A percentile compares a stretch with the other conserved stretches of the same genome.
Evolutionary conservation across 2,888 invertebrate species (phyloP).

Genomic region (Iphiclides podalirius): DNA sequence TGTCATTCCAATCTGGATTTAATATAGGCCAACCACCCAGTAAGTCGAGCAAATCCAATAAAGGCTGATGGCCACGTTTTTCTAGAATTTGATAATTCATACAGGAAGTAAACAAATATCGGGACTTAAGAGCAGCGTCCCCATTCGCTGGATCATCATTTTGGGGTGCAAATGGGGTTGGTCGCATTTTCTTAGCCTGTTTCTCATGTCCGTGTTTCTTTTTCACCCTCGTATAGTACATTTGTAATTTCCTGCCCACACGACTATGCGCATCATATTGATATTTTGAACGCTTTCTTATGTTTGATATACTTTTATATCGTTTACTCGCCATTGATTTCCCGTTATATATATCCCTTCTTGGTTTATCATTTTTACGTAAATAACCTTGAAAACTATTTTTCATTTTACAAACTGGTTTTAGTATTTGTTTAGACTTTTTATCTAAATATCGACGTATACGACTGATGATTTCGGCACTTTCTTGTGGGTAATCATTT

Average conservation of each 20-base stretch:
- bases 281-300: constrained; percentile 23
- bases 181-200: constrained; percentile 14
- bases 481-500: constrained; percentile 27
- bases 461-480: constrained; percentile 52
- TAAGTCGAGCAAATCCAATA: constrained; percentile 83
- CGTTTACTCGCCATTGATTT: constrained; percentile 11
- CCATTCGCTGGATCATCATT: constrained; percentile 46
- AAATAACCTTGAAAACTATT: constrained; percentile 36
- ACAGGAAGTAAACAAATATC: constrained; percentile 91
- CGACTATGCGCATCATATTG: neutral
- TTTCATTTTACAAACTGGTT: constrained; percentile 41
- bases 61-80: constrained; percentile 85
- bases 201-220: constrained; percentile 22
- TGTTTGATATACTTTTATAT: constrained; percentile 9
- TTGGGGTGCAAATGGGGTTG: constrained; percentile 5
- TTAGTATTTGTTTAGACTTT: constrained; percentile 42
- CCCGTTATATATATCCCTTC: constrained; percentile 30
- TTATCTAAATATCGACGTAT: constrained; percentile 60
- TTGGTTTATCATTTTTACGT: constrained; percentile 25
- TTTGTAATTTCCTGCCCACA: constrained; percentile 40
- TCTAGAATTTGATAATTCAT: constrained; percentile 89
- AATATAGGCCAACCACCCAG: constrained; percentile 96
- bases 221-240: constrained; percentile 27
- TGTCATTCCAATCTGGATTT: constrained; percentile 81
- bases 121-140: constrained; percentile 89